A percentile compares a stretch with the other conserved stretches of the same genome.
Evolutionary conservation across 2,888 invertebrate species (phyloP).

Genomic region (Gortyna flavago): DNA sequence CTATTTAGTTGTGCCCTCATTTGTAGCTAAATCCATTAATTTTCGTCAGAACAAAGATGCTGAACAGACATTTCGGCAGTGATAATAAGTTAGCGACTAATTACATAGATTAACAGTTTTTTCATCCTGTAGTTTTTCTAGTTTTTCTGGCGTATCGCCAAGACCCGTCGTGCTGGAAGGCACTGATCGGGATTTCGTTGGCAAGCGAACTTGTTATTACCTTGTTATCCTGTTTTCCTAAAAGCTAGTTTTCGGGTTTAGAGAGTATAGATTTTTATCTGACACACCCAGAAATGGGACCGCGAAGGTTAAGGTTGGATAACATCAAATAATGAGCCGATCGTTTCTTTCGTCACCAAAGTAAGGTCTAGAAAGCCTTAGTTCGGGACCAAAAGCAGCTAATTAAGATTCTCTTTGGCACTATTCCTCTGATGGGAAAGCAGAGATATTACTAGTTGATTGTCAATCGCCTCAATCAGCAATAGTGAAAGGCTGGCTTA

Average conservation of each 20-base stretch:
- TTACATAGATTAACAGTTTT: constrained; percentile 32
- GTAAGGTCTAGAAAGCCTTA: neutral
- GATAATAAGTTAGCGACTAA: constrained; percentile 48
- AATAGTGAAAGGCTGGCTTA: constrained; percentile 41
- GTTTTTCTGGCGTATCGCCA: constrained; percentile 49
- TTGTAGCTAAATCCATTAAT: constrained; percentile 5
- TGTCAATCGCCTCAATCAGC: constrained; percentile 42
- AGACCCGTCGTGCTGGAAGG: constrained; percentile 35
- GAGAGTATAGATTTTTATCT: constrained; percentile 19
- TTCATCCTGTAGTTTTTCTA: constrained; percentile 31
- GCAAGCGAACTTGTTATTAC: constrained; percentile 32
- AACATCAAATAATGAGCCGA: neutral
- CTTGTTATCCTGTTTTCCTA: constrained; percentile 24
- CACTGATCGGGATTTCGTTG: constrained; percentile 42
- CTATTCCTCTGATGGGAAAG: constrained; percentile 48
- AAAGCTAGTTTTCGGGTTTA: constrained; percentile 5
- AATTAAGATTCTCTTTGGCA: constrained; percentile 34
- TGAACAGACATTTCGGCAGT: constrained; percentile 24
- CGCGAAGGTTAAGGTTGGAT: constrained; percentile 13
- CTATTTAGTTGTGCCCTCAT: constrained; percentile 37
- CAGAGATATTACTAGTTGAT: constrained; percentile 25
- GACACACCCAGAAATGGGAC: constrained; percentile 14
- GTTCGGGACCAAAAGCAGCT: constrained; percentile 6
- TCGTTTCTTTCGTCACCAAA: neutral
- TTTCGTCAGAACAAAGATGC: constrained; percentile 12